Percentiles rank a stretch among this genome's conserved stretches.
Evolutionary conservation across 2,113 vertebrate species (phyloP).

Genomic region (Phasianus colchicus): DNA sequence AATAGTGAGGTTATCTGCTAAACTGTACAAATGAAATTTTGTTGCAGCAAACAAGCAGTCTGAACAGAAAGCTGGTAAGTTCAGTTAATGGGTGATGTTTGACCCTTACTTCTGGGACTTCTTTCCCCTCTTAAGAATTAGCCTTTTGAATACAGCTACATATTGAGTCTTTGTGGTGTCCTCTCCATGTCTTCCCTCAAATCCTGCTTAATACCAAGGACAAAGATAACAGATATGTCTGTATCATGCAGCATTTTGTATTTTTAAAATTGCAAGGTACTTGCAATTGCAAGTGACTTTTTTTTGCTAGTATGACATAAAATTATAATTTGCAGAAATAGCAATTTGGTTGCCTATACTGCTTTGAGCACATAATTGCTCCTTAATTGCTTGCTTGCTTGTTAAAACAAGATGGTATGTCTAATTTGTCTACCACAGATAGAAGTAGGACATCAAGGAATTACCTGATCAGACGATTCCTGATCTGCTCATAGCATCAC

Average conservation of each 20-base stretch:
- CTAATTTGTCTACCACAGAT: background rate
- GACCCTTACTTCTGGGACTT: background rate
- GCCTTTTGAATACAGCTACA: background rate
- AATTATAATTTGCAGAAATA: background rate
- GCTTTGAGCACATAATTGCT: background rate
- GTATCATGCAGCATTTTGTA: background rate
- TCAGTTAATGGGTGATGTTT: background rate
- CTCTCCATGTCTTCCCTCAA: background rate
- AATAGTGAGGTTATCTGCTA: background rate
- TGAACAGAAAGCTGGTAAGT: background rate
- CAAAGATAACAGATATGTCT: background rate
- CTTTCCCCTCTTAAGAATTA: background rate
- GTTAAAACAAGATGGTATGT: background rate
- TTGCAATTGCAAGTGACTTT: background rate
- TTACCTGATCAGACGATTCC: conserved; percentile 42
- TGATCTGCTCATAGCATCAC: background rate
- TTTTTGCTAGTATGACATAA: background rate
- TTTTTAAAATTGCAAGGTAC: background rate
- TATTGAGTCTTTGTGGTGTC: background rate
- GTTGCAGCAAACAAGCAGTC: fast-evolving
- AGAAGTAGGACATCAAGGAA: conserved; percentile 39
- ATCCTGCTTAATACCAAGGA: background rate
- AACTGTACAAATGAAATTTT: background rate
- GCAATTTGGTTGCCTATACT: background rate
- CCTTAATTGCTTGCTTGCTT: background rate